Conservation (phyloP, 1,140 invertebrate species). For the Drosophila murphyi region DNA sequence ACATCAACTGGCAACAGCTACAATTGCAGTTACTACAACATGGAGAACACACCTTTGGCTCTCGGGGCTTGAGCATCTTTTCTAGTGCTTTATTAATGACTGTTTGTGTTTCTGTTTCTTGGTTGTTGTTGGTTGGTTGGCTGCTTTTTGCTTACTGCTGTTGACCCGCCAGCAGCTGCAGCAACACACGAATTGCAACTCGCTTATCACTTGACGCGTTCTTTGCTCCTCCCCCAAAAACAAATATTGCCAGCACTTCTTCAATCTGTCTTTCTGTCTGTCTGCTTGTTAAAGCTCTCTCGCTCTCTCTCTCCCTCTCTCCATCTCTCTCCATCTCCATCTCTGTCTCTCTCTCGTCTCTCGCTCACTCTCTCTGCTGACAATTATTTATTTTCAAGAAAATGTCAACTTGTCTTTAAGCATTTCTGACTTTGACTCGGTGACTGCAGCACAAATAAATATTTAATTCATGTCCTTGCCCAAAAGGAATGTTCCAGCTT, state of each 20-base stretch:
- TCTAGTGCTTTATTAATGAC: conserved; percentile 66
- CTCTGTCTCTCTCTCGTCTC: neutral
- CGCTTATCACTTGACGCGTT: conserved; percentile 18
- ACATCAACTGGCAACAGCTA: neutral
- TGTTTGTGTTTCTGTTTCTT: conserved; percentile 56
- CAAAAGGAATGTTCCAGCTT: neutral
- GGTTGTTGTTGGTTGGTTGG: conserved; percentile 3
- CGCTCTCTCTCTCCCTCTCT: neutral
- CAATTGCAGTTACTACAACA: neutral
- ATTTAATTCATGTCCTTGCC: conserved; percentile 46
- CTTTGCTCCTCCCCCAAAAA: conserved; percentile 46
- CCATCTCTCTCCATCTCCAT: neutral
- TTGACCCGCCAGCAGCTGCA: conserved; percentile 38
- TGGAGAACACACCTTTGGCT: conserved; percentile 40
- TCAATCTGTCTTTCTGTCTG: neutral
- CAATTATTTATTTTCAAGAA: conserved; percentile 1
- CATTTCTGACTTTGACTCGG: neutral
- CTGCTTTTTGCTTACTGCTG: conserved; percentile 31
- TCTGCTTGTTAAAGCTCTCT: conserved; percentile 8
- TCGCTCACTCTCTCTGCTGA: neutral
- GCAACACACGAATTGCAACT: conserved; percentile 46
- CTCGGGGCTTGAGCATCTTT: neutral
- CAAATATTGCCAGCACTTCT: conserved; percentile 3
- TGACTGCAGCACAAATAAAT: conserved; percentile 25
- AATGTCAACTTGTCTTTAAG: conserved; percentile 22